Conservation (phyloP, 2,888 invertebrate species). For the Pollenia labialis region DNA sequence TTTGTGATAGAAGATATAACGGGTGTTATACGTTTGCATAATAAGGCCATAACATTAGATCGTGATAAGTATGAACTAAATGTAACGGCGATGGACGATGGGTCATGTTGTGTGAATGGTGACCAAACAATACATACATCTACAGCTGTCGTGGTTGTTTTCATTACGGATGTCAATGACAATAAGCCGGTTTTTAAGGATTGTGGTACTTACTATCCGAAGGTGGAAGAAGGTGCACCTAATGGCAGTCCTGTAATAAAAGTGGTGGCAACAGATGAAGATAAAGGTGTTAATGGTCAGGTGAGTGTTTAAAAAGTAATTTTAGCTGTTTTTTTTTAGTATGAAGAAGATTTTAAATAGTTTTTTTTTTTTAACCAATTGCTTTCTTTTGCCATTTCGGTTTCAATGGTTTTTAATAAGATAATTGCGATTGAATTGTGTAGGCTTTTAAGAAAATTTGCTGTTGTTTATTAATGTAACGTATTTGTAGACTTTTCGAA, state of each 20-base stretch:
- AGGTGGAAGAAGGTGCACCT: constrained; percentile 96
- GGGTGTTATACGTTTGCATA: constrained; percentile 95
- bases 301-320: constrained; percentile 75
- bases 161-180: constrained; percentile 98
- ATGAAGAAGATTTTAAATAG: neutral
- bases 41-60: constrained; percentile 93
- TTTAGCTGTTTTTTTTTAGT: neutral
- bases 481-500: neutral
- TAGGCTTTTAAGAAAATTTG: neutral
- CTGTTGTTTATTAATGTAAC: neutral
- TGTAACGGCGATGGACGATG: constrained; percentile 98
- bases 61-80: constrained; percentile 98
- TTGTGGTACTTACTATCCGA: constrained; percentile 95
- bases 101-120: constrained; percentile 96
- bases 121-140: constrained; percentile 95
- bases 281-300: constrained; percentile 97
- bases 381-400: neutral
- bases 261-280: constrained; percentile 97
- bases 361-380: neutral
- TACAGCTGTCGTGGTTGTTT: constrained; percentile 97
- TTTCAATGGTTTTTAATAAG: neutral
- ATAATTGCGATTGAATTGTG: neutral
- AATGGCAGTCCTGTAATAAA: constrained; percentile 97
- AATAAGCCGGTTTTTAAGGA: constrained; percentile 98
- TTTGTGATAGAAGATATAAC: constrained; percentile 98